Percentiles rank a stretch among this genome's conserved stretches.
phyloP scores from a whole-genome alignment of 2,888 invertebrate genomes.

The Anoplius nigerrimus region DNA sequence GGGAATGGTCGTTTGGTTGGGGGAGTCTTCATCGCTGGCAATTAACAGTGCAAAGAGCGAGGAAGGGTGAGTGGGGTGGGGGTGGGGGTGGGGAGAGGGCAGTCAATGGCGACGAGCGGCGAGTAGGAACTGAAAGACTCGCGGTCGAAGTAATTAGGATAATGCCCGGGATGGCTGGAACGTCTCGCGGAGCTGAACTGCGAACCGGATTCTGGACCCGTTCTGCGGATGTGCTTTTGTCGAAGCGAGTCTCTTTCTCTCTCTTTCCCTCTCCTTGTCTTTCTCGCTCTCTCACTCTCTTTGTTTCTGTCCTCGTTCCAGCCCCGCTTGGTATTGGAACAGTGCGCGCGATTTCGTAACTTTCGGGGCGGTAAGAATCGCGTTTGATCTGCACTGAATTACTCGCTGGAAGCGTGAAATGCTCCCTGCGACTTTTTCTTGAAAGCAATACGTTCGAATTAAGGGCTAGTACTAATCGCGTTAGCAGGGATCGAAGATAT shows the following conservation, averaged over 20 bases:
- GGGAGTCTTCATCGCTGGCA: constrained; percentile 41
- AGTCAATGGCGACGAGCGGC: constrained; percentile 11
- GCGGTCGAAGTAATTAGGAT: constrained; percentile 30
- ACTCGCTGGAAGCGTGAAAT: too few species aligned
- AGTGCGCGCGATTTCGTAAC: too few species aligned
- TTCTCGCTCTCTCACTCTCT: background rate
- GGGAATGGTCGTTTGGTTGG: constrained; percentile 14
- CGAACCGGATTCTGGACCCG: too few species aligned
- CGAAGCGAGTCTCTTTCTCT: background rate
- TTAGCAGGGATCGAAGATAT: too few species aligned
- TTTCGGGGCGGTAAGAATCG: too few species aligned
- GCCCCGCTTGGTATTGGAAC: background rate
- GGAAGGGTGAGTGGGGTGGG: constrained; percentile 27
- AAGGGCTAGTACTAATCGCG: too few species aligned
- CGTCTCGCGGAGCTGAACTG: background rate
- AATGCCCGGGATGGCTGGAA: constrained; percentile 12
- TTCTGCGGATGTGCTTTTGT: too few species aligned
- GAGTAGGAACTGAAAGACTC: constrained; percentile 27
- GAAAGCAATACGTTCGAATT: too few species aligned
- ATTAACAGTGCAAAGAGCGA: constrained; percentile 44
- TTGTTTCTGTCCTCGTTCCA: background rate
- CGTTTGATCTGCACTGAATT: too few species aligned
- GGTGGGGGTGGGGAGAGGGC: constrained; percentile 9
- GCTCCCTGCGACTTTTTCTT: too few species aligned
- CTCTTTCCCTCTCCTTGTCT: background rate